Conservation (phyloP, 2,797 vertebrate species). For the Neomorphus geoffroyi region DNA sequence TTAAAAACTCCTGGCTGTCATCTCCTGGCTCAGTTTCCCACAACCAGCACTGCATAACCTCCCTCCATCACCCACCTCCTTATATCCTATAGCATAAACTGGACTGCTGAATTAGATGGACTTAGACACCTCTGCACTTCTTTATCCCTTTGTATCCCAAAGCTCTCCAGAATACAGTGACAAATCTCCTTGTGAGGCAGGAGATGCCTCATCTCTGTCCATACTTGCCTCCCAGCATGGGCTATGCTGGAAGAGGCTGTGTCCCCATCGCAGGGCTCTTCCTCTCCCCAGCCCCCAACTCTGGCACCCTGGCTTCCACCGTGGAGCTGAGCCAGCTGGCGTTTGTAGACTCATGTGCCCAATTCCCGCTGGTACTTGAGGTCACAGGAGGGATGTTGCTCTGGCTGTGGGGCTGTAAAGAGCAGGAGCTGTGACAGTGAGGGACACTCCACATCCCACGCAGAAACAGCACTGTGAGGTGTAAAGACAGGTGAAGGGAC, state of each 20-base stretch:
- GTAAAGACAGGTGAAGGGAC: neutral
- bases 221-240: neutral
- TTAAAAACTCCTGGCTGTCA: neutral
- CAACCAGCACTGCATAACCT: neutral
- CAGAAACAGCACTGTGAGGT: neutral
- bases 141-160: neutral
- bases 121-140: neutral
- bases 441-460: neutral
- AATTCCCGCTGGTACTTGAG: no score
- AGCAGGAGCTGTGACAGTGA: neutral
- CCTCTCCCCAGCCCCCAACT: fast-evolving
- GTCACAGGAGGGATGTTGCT: neutral
- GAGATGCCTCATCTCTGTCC: neutral
- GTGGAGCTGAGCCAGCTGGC: neutral
- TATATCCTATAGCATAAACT: neutral
- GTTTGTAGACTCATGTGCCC: neutral
- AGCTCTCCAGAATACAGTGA: neutral
- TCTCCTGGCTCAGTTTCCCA: neutral
- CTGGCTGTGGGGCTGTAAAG: neutral
- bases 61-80: neutral
- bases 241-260: neutral
- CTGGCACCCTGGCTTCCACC: fast-evolving
- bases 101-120: neutral
- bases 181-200: neutral
- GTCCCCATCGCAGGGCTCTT: neutral